Conservation (phyloP, 2,797 vertebrate species). For the Sebastes vulpes region DNA sequence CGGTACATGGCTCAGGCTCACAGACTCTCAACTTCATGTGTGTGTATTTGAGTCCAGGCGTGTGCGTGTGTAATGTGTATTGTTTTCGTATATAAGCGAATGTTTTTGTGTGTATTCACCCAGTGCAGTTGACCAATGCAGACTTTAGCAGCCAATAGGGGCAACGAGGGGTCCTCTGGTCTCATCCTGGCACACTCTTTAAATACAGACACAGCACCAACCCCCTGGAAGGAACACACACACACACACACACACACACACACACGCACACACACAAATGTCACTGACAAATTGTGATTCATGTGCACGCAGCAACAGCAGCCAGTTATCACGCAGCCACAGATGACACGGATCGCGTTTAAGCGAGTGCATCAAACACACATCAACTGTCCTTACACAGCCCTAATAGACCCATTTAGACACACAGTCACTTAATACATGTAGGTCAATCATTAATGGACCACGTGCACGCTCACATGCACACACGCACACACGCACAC, state of each 20-base stretch:
- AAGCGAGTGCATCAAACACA: slow-evolving; percentile 53
- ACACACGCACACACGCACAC: background rate
- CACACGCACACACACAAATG: slow-evolving; percentile 17
- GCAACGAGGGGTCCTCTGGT: slow-evolving; percentile 91
- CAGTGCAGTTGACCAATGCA: slow-evolving; percentile 95
- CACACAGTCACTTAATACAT: slow-evolving; percentile 75
- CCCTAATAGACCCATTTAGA: slow-evolving; percentile 66
- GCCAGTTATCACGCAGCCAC: slow-evolving; percentile 17
- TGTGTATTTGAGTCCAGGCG: background rate
- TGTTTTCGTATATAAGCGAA: background rate
- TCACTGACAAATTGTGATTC: slow-evolving; percentile 46
- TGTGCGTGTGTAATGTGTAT: slow-evolving; percentile 2
- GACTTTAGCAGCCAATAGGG: slow-evolving; percentile 94
- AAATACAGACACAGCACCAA: slow-evolving; percentile 93
- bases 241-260: slow-evolving; percentile 24
- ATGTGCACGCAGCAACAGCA: slow-evolving; percentile 12
- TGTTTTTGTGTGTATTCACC: slow-evolving; percentile 86
- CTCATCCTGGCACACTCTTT: slow-evolving; percentile 93
- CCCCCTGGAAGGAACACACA: slow-evolving; percentile 83
- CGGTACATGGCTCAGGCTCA: background rate
- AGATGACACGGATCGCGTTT: slow-evolving; percentile 30
- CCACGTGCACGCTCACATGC: slow-evolving; percentile 21
- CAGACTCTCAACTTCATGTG: background rate
- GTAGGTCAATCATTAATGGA: slow-evolving; percentile 79
- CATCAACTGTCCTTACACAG: slow-evolving; percentile 56